Base-by-base conservation (phyloP, 2,113 vertebrate genomes). In the Pomatorhinus ruficollis region DNA sequence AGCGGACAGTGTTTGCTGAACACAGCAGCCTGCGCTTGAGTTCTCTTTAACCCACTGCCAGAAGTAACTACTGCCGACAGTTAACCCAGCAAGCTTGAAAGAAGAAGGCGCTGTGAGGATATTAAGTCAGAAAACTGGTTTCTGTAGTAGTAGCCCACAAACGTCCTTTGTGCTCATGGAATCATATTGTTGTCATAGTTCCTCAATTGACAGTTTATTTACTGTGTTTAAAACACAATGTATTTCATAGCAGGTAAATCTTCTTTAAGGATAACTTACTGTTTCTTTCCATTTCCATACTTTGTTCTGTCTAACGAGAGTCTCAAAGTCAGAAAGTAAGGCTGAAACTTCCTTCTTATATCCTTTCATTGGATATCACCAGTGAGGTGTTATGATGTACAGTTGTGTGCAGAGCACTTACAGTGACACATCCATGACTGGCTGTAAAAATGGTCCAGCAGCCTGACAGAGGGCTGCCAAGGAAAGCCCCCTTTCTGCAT, bases 1-100 rank as follows among this genome's bases (percentile, higher is more conserved):
- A n/a, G n/a, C 37, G 12, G 23, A 10, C 63, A 0, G 35, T 2
- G 45, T 33, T 42, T 10, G 71, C 35, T 54, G 85, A 50, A 21
- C 18, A 1, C 3, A 39, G n/a, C 53, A 74, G 2, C 44, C 49
- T 19, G 53, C 0, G 2, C 14, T 23, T 22, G n/a, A 28, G 21
- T 17, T 60, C 10, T 60, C 14, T 42, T 30, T 23, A 42, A 27
- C 17, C 17, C 1, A 1, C 74, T 60, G 57, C 10, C 60, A 42
- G 53, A 45, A 70, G 21, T 40, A 33, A 20, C 5, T 13, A 1
- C 42, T 60, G 49, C 70, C 39, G 31, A 33, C 63, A 68, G 59
- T 27, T 64, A 40, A 14, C 42, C 23, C 54, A 17, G 35, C 57
- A 27, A 23, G 4, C 61, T 64, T 39, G 37, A 31, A 27, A 76